Base-by-base conservation (phyloP, 2,888 invertebrate species). In the Monoplex corrugatus region DNA sequence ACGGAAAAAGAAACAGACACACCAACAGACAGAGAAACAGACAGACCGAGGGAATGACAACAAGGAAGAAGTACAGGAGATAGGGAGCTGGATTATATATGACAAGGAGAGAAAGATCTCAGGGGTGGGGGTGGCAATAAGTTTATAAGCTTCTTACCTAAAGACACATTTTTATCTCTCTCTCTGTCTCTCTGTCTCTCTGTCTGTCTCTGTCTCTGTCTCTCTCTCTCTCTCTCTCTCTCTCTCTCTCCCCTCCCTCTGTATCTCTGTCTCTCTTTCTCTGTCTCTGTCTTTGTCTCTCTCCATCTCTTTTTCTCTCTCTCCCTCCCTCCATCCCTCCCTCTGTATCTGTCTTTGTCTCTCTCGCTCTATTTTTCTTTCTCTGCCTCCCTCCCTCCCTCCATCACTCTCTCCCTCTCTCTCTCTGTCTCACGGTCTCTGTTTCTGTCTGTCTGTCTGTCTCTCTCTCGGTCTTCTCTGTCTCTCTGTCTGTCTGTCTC, bases 391-490 rank as follows among this genome's bases (percentile, higher is more conserved):
- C 83, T n/a, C 84, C 83, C 86, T 35, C 63, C 86, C 57, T 84
- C 84, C 32, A 44, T 50, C 63, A n/a, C n/a, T n/a, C n/a, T n/a
- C n/a, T n/a, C n/a, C n/a, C n/a, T 75, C 19, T 43, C 80, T 63
- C 82, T 89, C 87, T 83, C 83, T 89, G 84, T 83, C 87, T 87
- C 90, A 80, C 57, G 80, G 88, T 86, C n/a, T n/a, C n/a, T n/a
- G n/a, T n/a, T n/a, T n/a, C n/a, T n/a, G n/a, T n/a, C n/a, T n/a
- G n/a, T n/a, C n/a, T n/a, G n/a, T n/a, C n/a, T n/a, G n/a, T n/a
- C n/a, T n/a, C n/a, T n/a, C n/a, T n/a, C n/a, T n/a, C n/a, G n/a
- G n/a, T n/a, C n/a, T n/a, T n/a, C n/a, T n/a, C n/a, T n/a, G n/a
- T n/a, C n/a, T n/a, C n/a, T n/a, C n/a, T n/a, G n/a, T n/a, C 0